phyloP scores from a whole-genome alignment of 2,888 invertebrate genomes.

The Andrena minutula region DNA sequence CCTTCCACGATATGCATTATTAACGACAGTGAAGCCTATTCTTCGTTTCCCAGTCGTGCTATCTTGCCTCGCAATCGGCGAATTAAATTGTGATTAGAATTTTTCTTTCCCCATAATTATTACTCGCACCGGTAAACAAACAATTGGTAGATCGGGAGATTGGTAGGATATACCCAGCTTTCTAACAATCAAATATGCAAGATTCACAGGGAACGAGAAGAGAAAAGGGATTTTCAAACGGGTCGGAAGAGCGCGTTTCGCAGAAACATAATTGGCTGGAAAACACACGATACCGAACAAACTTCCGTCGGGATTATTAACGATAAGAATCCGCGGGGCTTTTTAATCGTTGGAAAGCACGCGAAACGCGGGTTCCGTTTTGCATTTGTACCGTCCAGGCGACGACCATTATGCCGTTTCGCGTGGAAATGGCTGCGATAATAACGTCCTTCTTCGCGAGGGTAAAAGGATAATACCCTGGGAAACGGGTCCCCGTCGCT shows the following conservation, averaged over 20 bases:
- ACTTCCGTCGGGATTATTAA: constrained; percentile 21
- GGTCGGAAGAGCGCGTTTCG: background rate
- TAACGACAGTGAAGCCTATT: background rate
- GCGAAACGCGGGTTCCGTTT: constrained; percentile 17
- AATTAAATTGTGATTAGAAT: too few relatives aligned
- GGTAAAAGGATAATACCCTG: background rate
- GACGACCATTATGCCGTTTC: constrained; percentile 5
- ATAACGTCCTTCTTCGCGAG: constrained; percentile 6
- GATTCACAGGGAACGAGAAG: background rate
- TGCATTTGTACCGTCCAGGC: background rate
- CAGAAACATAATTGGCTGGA: constrained; percentile 10
- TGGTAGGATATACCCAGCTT: background rate
- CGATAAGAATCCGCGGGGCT: constrained; percentile 31
- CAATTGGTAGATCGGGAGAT: too few relatives aligned
- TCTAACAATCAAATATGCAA: background rate
- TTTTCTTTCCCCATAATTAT: too few relatives aligned
- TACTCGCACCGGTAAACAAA: too few relatives aligned
- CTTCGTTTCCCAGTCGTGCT: background rate
- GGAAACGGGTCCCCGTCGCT: background rate
- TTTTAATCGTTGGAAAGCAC: constrained; percentile 21
- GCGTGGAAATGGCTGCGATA: constrained; percentile 11
- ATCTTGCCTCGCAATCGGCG: too few relatives aligned
- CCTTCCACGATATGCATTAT: background rate
- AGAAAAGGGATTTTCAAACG: background rate
- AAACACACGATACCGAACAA: constrained; percentile 11